Conservation (phyloP, 2,113 vertebrate genomes). For the Sinocyclocheilus anophthalmus region DNA sequence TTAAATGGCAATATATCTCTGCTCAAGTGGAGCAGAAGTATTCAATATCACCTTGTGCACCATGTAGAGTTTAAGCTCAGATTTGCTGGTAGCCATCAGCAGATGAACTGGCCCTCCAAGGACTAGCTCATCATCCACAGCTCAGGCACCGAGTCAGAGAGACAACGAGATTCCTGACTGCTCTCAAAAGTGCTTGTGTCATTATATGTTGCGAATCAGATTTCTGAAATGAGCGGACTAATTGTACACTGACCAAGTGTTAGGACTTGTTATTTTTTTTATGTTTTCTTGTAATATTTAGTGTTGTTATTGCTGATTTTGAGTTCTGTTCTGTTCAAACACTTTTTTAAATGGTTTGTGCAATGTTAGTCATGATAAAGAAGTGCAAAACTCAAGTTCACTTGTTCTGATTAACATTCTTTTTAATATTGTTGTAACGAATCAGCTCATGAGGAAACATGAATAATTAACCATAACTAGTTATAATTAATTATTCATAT, state of each 20-base stretch:
- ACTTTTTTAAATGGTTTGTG: no score
- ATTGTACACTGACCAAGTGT: background rate
- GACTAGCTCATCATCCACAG: constrained; percentile 66
- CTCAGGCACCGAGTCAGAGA: constrained; percentile 65
- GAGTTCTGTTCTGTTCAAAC: background rate
- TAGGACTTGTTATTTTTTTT: background rate
- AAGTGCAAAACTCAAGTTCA: background rate
- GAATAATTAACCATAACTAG: no score
- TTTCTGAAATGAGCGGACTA: background rate
- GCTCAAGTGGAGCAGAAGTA: constrained; percentile 73
- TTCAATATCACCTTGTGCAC: constrained; percentile 70
- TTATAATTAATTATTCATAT: no score
- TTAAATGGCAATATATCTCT: constrained; percentile 71
- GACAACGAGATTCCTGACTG: constrained; percentile 62
- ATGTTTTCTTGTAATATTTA: background rate
- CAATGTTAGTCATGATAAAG: background rate
- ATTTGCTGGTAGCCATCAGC: constrained; percentile 61
- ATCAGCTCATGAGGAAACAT: no score
- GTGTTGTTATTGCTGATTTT: background rate
- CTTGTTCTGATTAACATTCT: no score
- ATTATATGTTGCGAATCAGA: constrained; percentile 35
- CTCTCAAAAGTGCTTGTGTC: constrained; percentile 58
- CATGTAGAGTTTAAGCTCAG: constrained; percentile 67
- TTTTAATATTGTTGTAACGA: background rate
- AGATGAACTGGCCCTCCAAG: constrained; percentile 65